Evolutionary conservation across 2,113 vertebrate species (phyloP).

Genomic region (Poeciliopsis retropinna): DNA sequence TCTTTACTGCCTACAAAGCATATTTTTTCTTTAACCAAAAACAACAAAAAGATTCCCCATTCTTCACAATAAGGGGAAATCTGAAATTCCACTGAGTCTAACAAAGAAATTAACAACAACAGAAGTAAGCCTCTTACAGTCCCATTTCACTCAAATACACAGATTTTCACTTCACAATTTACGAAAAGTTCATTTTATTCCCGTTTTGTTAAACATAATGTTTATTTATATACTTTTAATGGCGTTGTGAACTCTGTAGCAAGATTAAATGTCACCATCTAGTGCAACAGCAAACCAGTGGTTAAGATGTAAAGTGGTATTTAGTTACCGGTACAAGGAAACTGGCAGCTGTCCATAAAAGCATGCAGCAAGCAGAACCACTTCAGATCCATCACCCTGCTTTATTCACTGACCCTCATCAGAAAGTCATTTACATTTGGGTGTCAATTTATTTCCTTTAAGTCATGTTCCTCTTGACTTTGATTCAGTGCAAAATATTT

Average conservation of each 20-base stretch:
- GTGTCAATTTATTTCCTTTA: not conserved
- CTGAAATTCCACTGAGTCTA: too few species aligned
- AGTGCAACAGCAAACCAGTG: not conserved
- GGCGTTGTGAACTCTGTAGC: not conserved
- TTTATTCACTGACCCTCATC: not conserved
- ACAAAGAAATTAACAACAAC: too few species aligned
- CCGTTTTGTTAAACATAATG: not conserved
- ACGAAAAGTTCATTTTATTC: not conserved
- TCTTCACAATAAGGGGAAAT: too few species aligned
- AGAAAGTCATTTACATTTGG: not conserved
- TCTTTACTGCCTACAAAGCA: too few species aligned
- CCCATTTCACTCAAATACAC: not conserved
- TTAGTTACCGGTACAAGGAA: not conserved
- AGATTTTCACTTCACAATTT: not conserved
- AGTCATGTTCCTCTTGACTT: not conserved
- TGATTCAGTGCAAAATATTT: not conserved
- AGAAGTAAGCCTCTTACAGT: too few species aligned
- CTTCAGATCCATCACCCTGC: not conserved
- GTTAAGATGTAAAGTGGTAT: not conserved
- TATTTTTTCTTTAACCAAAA: too few species aligned
- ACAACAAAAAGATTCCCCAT: too few species aligned
- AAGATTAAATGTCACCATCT: not conserved
- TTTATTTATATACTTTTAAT: not conserved
- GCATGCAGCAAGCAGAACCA: not conserved
- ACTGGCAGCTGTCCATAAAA: not conserved